These are phyloP conservation scores for Andrena marginata DNA, from an alignment of 2,888 invertebrate species.

Conservation along the genomic window DNA sequence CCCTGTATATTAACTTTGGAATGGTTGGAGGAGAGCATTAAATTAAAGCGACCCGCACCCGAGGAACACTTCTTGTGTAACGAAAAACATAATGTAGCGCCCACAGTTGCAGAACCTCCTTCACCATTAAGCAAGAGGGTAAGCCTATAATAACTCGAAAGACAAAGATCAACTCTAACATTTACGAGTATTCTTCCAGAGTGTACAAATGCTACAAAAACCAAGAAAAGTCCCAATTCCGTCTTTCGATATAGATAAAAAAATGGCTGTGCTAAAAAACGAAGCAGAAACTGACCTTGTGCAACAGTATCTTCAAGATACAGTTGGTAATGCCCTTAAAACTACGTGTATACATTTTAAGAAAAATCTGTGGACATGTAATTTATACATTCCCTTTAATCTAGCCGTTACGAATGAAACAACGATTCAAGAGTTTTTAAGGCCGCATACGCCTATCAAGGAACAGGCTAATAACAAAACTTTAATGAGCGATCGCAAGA, in stretches of 20 bases:
- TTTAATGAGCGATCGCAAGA: not conserved
- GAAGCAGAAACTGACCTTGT: constrained; percentile 76
- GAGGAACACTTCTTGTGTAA: constrained; percentile 86
- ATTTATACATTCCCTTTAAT: not conserved
- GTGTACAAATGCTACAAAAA: constrained; percentile 86
- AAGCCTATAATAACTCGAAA: constrained; percentile 30
- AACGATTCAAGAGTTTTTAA: constrained; percentile 64
- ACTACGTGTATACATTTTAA: not conserved
- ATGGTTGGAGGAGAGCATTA: constrained; percentile 92
- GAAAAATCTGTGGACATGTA: not conserved
- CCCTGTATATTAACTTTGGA: constrained; percentile 89
- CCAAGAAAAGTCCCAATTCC: constrained; percentile 82
- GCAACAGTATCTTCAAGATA: constrained; percentile 78
- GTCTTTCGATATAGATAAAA: constrained; percentile 69
- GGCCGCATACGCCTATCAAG: constrained; percentile 39
- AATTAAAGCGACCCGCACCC: constrained; percentile 87
- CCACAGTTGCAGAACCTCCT: constrained; percentile 83
- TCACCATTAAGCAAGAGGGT: constrained; percentile 89
- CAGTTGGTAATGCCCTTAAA: constrained; percentile 45
- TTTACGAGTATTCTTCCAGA: constrained; percentile 77
- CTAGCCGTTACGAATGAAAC: constrained; percentile 55
- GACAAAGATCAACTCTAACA: not conserved
- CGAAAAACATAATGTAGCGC: constrained; percentile 51
- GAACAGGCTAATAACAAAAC: constrained; percentile 13
- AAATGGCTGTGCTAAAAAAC: constrained; percentile 37